A percentile compares a stretch with the other conserved stretches of the same genome.
Evolutionary conservation across 2,888 invertebrate genomes (phyloP).

Genomic region (Philaethria dido): DNA sequence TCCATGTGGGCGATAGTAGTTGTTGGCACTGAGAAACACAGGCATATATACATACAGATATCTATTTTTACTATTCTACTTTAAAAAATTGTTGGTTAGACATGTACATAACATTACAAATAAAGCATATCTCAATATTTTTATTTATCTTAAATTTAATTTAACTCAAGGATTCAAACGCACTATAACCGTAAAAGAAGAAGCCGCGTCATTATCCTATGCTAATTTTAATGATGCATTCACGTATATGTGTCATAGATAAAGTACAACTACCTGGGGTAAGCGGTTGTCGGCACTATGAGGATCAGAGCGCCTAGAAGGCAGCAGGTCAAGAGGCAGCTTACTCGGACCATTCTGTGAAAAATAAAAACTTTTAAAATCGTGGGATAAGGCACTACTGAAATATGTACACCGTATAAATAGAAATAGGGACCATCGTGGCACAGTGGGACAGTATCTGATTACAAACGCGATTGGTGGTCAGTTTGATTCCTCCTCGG

Average conservation of each 20-base stretch:
- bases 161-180: not conserved
- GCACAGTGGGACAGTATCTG: no score
- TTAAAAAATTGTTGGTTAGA: no score
- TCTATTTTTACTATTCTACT: no score
- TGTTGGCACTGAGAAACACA: conserved; percentile 63
- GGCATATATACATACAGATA: not conserved
- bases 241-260: conserved; percentile 7
- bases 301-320: conserved; percentile 68
- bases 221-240: conserved; percentile 2
- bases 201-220: not conserved
- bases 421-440: no score
- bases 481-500: no score
- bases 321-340: conserved; percentile 73
- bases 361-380: conserved; percentile 39
- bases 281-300: conserved; percentile 67
- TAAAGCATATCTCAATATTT: no score
- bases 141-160: no score
- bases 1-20: conserved; percentile 83
- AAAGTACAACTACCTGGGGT: conserved; percentile 74
- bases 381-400: not conserved
- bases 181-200: not conserved
- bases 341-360: conserved; percentile 76
- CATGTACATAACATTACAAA: no score
- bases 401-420: no score
- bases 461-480: no score